Conservation (phyloP, 2,797 vertebrate genomes). For the Cottoperca gobio region DNA sequence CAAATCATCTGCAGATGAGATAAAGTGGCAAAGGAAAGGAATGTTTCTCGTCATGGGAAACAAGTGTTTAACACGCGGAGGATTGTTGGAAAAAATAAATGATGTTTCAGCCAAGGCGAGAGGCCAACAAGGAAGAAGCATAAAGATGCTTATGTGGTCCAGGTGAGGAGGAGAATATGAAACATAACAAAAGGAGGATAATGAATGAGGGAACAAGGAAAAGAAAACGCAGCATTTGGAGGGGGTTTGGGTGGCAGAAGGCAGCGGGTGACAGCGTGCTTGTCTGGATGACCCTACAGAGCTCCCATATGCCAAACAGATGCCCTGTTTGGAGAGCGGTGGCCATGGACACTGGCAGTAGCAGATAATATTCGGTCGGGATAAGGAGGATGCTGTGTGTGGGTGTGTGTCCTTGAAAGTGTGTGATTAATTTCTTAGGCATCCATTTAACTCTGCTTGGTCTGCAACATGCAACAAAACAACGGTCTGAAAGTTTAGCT, state of each 20-base stretch:
- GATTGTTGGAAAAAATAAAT: constrained; percentile 1
- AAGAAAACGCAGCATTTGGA: constrained; percentile 17
- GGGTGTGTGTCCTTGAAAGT: constrained; percentile 16
- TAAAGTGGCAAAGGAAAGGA: constrained; percentile 26
- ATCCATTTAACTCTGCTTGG: constrained; percentile 22
- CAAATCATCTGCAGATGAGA: constrained; percentile 50
- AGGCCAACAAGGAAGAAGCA: not conserved
- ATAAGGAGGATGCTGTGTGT: constrained; percentile 18
- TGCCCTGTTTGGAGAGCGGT: constrained; percentile 66
- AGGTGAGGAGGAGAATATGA: constrained; percentile 4
- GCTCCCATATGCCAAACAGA: constrained; percentile 79
- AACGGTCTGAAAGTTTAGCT: constrained; percentile 14
- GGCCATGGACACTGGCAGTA: constrained; percentile 50
- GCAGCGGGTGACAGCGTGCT: constrained; percentile 57
- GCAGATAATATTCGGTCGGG: constrained; percentile 30
- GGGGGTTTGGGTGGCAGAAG: constrained; percentile 52
- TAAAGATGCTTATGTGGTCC: not conserved
- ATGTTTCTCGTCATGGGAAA: constrained; percentile 31
- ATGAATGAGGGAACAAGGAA: not conserved
- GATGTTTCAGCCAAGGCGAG: constrained; percentile 4
- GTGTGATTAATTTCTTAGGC: constrained; percentile 21
- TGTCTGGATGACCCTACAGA: constrained; percentile 76
- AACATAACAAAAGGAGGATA: not conserved
- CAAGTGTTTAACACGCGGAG: constrained; percentile 2
- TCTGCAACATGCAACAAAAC: constrained; percentile 3